Percentiles rank a stretch among this genome's conserved stretches.
These are phyloP conservation scores for Butastur rufipennis DNA, from an alignment of 2,113 vertebrate species.

Conservation along the genomic window DNA sequence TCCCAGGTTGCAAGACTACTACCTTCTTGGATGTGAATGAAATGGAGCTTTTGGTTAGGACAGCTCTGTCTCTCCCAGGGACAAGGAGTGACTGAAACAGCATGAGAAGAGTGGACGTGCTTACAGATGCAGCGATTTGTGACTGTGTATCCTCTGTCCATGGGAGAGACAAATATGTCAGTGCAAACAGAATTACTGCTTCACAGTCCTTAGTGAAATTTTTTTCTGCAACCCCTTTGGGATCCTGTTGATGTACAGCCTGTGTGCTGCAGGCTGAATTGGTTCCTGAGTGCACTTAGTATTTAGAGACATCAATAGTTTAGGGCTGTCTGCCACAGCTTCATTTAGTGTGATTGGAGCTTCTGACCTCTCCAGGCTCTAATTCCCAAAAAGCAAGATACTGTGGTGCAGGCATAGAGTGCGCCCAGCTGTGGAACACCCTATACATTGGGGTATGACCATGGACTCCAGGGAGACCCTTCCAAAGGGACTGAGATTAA, in stretches of 20 bases:
- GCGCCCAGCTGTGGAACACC: background rate
- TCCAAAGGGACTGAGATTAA: background rate
- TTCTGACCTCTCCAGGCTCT: background rate
- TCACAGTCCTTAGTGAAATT: background rate
- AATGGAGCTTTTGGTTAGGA: background rate
- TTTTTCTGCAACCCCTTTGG: background rate
- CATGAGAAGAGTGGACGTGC: background rate
- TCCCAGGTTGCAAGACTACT: background rate
- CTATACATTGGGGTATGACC: accelerated
- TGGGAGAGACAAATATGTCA: background rate
- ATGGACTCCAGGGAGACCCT: background rate
- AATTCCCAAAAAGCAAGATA: background rate
- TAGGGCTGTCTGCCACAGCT: background rate
- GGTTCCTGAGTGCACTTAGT: background rate
- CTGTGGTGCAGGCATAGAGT: background rate
- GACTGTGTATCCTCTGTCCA: background rate
- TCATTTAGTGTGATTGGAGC: background rate
- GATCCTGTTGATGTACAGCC: background rate
- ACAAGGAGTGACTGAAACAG: background rate
- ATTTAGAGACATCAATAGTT: conserved; percentile 41
- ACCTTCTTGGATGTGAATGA: background rate
- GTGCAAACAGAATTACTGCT: background rate
- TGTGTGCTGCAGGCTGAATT: conserved; percentile 10
- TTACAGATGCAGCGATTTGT: background rate
- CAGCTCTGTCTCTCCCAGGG: background rate